phyloP scores from a whole-genome alignment of 2,113 vertebrate species.

The Sceloporus undulatus region DNA sequence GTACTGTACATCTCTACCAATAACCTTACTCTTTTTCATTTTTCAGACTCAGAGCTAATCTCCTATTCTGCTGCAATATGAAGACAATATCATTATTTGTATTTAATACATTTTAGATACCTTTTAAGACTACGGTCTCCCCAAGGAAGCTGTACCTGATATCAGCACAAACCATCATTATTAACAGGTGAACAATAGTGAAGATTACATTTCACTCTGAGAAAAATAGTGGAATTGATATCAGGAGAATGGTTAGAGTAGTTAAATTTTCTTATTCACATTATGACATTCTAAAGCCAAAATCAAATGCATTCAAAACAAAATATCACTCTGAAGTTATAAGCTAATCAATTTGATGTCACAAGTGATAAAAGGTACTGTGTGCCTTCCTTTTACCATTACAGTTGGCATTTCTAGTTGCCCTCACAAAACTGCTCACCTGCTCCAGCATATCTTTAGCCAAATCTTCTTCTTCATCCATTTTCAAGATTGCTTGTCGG shows the following conservation, averaged over 20 bases:
- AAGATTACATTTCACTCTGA: too few species aligned
- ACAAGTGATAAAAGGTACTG: background rate
- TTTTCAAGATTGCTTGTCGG: conserved; percentile 91
- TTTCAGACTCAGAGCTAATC: background rate
- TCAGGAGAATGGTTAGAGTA: fast-evolving
- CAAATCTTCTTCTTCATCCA: conserved; percentile 97
- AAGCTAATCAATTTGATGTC: too few species aligned
- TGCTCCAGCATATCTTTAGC: conserved; percentile 99
- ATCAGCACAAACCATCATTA: background rate
- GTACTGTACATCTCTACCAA: too few species aligned
- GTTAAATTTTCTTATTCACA: background rate
- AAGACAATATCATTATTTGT: background rate
- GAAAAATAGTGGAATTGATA: background rate
- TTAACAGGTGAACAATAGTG: background rate
- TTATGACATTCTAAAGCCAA: too few species aligned
- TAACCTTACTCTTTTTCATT: background rate
- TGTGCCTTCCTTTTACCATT: background rate
- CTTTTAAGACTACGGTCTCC: background rate
- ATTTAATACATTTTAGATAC: background rate
- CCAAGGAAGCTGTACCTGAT: background rate
- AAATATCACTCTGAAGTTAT: too few species aligned
- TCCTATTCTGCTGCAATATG: background rate
- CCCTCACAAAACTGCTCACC: conserved; percentile 75
- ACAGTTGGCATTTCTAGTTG: background rate
- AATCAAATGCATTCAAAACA: too few species aligned